Percentiles rank a stretch among this genome's conserved stretches.
Evolutionary conservation across 2,888 invertebrate genomes (phyloP).

Genomic region (Euspilapteryx auroguttella): DNA sequence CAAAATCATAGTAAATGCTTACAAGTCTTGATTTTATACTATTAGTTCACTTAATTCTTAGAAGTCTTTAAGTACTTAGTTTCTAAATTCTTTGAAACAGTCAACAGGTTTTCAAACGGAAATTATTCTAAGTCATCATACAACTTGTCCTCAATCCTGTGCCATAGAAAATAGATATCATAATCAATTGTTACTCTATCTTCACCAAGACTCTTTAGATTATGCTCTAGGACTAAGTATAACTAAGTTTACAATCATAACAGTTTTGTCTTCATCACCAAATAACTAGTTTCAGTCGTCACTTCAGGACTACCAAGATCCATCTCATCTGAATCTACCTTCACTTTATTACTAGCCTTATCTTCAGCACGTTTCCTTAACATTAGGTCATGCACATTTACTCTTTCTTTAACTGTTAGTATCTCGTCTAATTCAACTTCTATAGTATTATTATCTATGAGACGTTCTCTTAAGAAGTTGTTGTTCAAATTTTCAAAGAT

Average conservation of each 20-base stretch:
- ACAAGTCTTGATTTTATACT: too few relatives aligned
- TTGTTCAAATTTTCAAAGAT: slow-evolving; percentile 34
- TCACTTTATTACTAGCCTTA: background rate
- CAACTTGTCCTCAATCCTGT: too few relatives aligned
- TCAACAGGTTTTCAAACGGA: too few relatives aligned
- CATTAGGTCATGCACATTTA: slow-evolving; percentile 17
- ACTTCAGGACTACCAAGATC: slow-evolving; percentile 4
- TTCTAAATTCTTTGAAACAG: too few relatives aligned
- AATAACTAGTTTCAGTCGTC: slow-evolving; percentile 4
- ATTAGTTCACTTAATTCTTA: too few relatives aligned
- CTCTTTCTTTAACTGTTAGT: slow-evolving; percentile 10
- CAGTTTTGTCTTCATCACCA: background rate
- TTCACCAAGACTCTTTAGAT: too few relatives aligned
- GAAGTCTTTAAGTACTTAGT: too few relatives aligned
- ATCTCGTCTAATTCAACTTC: slow-evolving; percentile 14
- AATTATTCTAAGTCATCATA: too few relatives aligned
- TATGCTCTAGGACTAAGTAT: too few relatives aligned
- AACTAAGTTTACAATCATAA: background rate
- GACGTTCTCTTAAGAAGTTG: slow-evolving; percentile 30
- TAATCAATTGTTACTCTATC: too few relatives aligned
- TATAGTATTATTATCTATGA: slow-evolving; percentile 19
- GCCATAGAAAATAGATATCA: too few relatives aligned
- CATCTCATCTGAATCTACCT: background rate
- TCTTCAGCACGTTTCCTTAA: slow-evolving; percentile 2
- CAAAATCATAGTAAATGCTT: too few relatives aligned